Evolutionary conservation across 2,888 invertebrate species (phyloP).

Genomic region (Crossocerus cetratus): DNA sequence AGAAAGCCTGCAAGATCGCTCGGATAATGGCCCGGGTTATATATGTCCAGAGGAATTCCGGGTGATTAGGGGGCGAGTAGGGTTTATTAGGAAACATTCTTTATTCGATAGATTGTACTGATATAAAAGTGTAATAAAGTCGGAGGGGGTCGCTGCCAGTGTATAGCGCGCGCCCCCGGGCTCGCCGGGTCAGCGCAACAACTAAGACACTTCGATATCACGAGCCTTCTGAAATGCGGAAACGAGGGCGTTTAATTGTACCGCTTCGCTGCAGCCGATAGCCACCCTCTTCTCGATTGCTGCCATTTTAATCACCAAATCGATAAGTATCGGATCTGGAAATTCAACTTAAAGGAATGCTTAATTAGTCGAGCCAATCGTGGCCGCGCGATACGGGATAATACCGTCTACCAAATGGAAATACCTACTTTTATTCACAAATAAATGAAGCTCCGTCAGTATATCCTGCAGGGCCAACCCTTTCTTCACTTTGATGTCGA

Average conservation of each 20-base stretch:
- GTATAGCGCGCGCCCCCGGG: background rate
- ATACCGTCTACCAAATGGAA: background rate
- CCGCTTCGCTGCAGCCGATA: conserved; percentile 91
- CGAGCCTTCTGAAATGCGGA: conserved; percentile 91
- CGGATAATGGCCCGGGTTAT: too few relatives aligned
- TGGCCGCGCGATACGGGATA: background rate
- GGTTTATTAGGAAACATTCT: conserved; percentile 4
- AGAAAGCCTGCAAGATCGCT: background rate
- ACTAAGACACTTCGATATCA: conserved; percentile 76
- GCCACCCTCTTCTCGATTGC: conserved; percentile 92
- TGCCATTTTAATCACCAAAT: conserved; percentile 91
- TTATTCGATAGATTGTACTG: background rate
- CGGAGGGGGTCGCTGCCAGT: background rate
- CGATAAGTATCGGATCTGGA: conserved; percentile 87
- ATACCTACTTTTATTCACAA: conserved; percentile 90
- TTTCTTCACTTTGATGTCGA: conserved; percentile 90
- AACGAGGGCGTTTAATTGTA: conserved; percentile 93
- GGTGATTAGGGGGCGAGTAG: background rate
- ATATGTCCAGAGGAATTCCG: too few relatives aligned
- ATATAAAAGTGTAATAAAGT: background rate
- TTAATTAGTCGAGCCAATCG: conserved; percentile 23
- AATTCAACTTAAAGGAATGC: conserved; percentile 86
- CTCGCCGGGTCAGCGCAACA: background rate
- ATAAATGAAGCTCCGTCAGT: conserved; percentile 91
- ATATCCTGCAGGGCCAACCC: conserved; percentile 96